These are phyloP conservation scores for Melanocharis versteri DNA, from an alignment of 2,113 vertebrate genomes.

Conservation along the genomic window DNA sequence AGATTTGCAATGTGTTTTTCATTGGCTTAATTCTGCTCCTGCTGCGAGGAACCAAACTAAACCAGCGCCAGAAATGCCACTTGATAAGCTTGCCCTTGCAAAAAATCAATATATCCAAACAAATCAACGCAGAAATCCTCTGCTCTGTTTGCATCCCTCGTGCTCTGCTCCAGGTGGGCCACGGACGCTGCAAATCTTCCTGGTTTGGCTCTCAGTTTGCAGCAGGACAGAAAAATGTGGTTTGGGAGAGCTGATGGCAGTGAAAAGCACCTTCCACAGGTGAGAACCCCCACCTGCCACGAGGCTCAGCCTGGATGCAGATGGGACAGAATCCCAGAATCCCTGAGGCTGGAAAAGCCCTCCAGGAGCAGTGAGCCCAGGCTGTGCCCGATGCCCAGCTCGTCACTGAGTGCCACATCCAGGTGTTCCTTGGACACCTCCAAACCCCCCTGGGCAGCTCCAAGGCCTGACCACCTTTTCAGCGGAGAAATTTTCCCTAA, in stretches of 20 bases:
- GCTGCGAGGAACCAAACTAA: conserved; percentile 8
- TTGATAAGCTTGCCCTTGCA: conserved; percentile 19
- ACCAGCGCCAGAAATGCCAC: conserved; percentile 21
- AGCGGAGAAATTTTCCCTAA: accelerated
- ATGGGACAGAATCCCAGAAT: not conserved
- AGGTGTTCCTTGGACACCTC: accelerated
- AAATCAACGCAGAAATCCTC: not conserved
- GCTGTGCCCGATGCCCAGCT: not conserved
- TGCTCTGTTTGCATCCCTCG: not conserved
- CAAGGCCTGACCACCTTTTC: not conserved
- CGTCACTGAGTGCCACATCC: not conserved
- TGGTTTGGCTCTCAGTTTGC: accelerated
- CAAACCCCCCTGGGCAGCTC: not conserved
- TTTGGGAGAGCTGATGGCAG: not conserved
- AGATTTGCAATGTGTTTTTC: conserved; percentile 50
- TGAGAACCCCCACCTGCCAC: accelerated
- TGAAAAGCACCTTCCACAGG: not conserved
- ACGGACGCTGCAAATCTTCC: accelerated
- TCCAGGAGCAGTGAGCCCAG: accelerated
- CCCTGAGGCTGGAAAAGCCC: not conserved
- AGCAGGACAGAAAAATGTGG: not conserved
- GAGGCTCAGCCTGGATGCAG: not conserved
- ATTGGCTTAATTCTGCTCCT: conserved; percentile 49
- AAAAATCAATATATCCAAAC: conserved; percentile 29
- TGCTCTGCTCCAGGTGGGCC: not conserved